phyloP scores from a whole-genome alignment of 2,797 vertebrate genomes.

The Tinamus major region DNA sequence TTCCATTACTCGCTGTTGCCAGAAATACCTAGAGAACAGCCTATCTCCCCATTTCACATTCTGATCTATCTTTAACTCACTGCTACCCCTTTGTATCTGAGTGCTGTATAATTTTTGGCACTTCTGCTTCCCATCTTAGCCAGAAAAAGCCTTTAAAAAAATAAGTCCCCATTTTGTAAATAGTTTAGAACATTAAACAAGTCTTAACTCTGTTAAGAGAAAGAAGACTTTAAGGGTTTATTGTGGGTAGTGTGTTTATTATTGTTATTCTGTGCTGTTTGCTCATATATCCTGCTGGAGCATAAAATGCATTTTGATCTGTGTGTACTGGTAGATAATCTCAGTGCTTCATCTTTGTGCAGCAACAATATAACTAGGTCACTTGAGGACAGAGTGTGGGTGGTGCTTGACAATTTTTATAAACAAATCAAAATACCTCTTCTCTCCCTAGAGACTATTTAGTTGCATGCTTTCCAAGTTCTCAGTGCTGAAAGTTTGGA shows the following conservation, averaged over 20 bases:
- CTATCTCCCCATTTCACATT: not conserved
- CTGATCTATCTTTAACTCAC: constrained; percentile 1
- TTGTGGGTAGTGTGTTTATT: constrained; percentile 33
- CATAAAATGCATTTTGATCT: not conserved
- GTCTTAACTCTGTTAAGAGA: not conserved
- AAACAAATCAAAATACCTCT: constrained; percentile 65
- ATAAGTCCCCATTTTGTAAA: not conserved
- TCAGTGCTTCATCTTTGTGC: constrained; percentile 15
- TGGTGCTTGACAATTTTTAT: constrained; percentile 53
- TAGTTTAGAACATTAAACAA: constrained; percentile 21
- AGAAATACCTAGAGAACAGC: not conserved
- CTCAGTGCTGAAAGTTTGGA: constrained; percentile 47
- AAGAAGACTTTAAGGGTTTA: constrained; percentile 1
- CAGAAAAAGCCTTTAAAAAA: not conserved
- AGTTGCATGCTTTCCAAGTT: constrained; percentile 55
- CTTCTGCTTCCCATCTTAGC: not conserved
- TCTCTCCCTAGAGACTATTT: constrained; percentile 28
- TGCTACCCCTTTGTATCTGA: not conserved
- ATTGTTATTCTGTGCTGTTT: constrained; percentile 9
- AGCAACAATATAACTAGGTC: constrained; percentile 41
- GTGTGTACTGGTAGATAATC: constrained; percentile 21
- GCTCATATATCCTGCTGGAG: not conserved
- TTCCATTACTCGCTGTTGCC: not conserved
- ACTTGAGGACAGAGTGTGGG: constrained; percentile 61
- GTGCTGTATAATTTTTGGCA: not conserved